Base-by-base conservation (phyloP, 2,113 vertebrate species). In the Sylvilagus bachmani region DNA sequence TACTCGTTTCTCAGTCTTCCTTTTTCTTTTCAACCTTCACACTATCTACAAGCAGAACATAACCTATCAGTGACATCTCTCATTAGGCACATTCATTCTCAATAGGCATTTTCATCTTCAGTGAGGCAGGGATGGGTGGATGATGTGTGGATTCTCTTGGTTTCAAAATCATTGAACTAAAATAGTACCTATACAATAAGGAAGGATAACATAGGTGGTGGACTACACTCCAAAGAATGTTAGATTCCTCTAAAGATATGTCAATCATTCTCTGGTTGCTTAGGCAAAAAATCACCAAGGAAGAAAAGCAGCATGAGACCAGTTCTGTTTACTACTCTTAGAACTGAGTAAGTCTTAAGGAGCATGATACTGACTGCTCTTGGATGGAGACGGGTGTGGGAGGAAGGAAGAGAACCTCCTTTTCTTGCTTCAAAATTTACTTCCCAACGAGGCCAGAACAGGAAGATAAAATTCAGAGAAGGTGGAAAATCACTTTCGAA, bases 221-320 rank as follows among this genome's bases (percentile, higher is more conserved):
- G 49, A 90, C 61, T 14, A 66, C 10, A 85, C 67, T 29, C 24
- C 58, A 84, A 86, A 67, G 13, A 86, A 96, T 80, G 71, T 11
- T 53, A 89, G 69, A 62, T 73, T 86, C 44, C 64, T 91, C 58
- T 61, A 80, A 74, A 17, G 55, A 89, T 84, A 91, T 16, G 51
- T 49, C 79, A 91, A 80, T 61, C 44, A 89, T 61, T 71, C 75
- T 90, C 69, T 1, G 21, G 29, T 36, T 86, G 16, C 73, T 53
- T 36, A 86, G 74, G 67, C 87, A 88, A 96, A 96, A 90, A 70
- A 91, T 27, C 95, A 87, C 66, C n/a, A 96, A 67, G n/a, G 66
- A 27, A 69, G 89, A 94, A 78, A 78, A 77, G 89, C 9, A 62
- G 73, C 29, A 38, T 53, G 58, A 58, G 77, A 36, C 24, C 75